Conservation (phyloP, 2,797 vertebrate genomes). For the Morus bassanus region DNA sequence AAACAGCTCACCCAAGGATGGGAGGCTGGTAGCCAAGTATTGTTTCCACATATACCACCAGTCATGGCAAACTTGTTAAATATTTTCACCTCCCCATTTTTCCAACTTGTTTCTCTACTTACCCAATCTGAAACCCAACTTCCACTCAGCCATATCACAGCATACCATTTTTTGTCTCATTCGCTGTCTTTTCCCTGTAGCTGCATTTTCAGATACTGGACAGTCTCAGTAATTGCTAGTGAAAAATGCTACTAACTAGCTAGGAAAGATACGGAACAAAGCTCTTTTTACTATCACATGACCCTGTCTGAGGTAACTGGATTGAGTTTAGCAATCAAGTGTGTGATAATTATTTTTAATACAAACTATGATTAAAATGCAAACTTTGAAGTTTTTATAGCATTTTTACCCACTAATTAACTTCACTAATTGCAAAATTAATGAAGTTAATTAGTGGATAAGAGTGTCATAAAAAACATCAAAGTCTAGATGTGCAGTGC, state of each 20-base stretch:
- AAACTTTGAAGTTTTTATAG: slow-evolving; percentile 75
- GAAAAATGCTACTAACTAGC: neutral
- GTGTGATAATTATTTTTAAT: slow-evolving; percentile 65
- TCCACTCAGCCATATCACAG: neutral
- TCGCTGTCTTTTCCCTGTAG: neutral
- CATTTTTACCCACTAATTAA: slow-evolving; percentile 74
- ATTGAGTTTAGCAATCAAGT: slow-evolving; percentile 58
- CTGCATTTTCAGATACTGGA: neutral
- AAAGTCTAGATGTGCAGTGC: slow-evolving; percentile 64
- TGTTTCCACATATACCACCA: neutral
- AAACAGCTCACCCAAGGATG: neutral
- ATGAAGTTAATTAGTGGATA: slow-evolving; percentile 74
- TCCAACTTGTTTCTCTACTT: neutral
- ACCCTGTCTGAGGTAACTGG: slow-evolving; percentile 44
- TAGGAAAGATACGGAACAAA: slow-evolving; percentile 35
- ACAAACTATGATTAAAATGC: slow-evolving; percentile 72
- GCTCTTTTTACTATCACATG: neutral
- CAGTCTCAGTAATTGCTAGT: neutral
- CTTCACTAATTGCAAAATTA: slow-evolving; percentile 68
- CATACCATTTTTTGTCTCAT: neutral
- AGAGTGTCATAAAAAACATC: slow-evolving; percentile 67
- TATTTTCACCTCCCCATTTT: neutral
- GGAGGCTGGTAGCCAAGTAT: neutral
- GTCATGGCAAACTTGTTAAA: rapidly evolving
- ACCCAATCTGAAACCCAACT: neutral